Conservation (phyloP, 2,888 invertebrate species). For the Holacanthella duospinosa region DNA sequence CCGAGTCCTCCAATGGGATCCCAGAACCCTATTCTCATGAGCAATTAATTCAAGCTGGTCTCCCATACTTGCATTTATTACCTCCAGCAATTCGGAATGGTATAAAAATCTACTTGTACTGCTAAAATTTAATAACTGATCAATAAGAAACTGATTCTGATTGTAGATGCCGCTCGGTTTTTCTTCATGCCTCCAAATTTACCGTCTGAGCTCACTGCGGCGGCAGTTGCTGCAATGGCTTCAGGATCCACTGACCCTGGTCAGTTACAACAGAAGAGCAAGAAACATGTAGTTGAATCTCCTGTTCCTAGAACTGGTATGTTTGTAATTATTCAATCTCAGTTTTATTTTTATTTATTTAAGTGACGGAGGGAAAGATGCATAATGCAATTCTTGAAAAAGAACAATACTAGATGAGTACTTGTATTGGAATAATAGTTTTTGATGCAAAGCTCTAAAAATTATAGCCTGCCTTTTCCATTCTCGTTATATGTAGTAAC, state of each 20-base stretch:
- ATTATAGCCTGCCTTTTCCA: too few relatives aligned
- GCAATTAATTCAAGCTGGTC: slow-evolving; percentile 14
- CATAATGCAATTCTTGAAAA: too few relatives aligned
- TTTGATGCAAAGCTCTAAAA: too few relatives aligned
- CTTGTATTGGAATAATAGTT: too few relatives aligned
- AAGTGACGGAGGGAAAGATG: too few relatives aligned
- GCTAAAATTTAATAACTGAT: too few relatives aligned
- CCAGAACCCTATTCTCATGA: slow-evolving; percentile 6
- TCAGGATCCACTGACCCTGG: background rate
- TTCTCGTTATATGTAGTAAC: too few relatives aligned
- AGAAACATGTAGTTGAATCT: background rate
- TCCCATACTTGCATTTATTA: slow-evolving; percentile 31
- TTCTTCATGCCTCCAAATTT: slow-evolving; percentile 33
- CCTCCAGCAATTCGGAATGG: slow-evolving; percentile 30
- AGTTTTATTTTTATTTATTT: too few relatives aligned
- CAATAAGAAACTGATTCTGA: too few relatives aligned
- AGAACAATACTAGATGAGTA: too few relatives aligned
- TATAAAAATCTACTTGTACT: slow-evolving; percentile 2
- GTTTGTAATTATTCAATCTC: background rate
- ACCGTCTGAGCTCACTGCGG: slow-evolving; percentile 24
- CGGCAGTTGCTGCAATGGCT: slow-evolving; percentile 14
- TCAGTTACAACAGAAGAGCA: background rate
- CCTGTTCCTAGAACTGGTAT: background rate
- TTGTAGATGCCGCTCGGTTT: slow-evolving; percentile 32
- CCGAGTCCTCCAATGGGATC: background rate